Conservation (phyloP, 2,113 vertebrate species). For the Corythoichthys intestinalis region DNA sequence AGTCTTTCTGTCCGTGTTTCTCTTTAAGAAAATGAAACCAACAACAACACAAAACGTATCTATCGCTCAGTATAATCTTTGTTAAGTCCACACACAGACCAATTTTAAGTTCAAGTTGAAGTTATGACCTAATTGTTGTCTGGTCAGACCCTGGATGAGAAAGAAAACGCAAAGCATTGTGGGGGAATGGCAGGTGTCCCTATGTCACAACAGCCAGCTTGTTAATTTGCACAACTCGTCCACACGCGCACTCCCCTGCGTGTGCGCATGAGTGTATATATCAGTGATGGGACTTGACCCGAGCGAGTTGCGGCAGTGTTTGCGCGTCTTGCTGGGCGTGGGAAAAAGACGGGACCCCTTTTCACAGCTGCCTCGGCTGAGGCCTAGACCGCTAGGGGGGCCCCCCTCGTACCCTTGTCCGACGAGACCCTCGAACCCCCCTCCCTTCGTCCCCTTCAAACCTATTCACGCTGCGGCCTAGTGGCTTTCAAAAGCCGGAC, state of each 20-base stretch:
- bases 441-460: constrained; percentile 44
- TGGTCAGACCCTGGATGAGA: constrained; percentile 39
- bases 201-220: constrained; percentile 68
- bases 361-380: constrained; percentile 85
- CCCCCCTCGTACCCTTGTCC: constrained; percentile 49
- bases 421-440: constrained; percentile 17
- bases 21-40: too few relatives aligned
- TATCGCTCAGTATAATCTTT: not conserved
- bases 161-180: constrained; percentile 57
- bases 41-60: too few relatives aligned
- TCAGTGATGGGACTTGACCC: constrained; percentile 86
- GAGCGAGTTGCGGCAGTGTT: constrained; percentile 75
- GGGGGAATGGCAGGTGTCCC: constrained; percentile 69
- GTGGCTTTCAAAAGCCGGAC: constrained; percentile 74
- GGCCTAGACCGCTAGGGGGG: constrained; percentile 77
- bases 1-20: too few relatives aligned
- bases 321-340: constrained; percentile 83
- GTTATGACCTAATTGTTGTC: constrained; percentile 62
- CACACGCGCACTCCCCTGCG: constrained; percentile 49
- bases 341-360: constrained; percentile 87
- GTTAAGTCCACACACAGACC: not conserved
- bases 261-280: constrained; percentile 75
- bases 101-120: constrained; percentile 67
- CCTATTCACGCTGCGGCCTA: constrained; percentile 72
- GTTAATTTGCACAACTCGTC: constrained; percentile 76